Evolutionary conservation across 2,888 invertebrate genomes (phyloP).

Genomic region (Drosophila stalkeri): DNA sequence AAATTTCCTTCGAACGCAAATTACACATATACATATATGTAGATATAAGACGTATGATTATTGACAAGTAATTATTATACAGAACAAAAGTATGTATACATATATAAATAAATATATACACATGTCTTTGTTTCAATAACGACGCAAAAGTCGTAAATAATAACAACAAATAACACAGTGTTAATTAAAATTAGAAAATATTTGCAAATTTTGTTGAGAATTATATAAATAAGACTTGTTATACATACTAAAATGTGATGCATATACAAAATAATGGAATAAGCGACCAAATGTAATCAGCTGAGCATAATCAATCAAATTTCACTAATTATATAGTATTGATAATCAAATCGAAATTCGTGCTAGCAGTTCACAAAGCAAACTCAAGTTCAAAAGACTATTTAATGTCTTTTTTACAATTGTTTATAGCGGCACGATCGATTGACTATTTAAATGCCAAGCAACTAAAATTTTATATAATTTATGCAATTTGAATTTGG

Average conservation of each 20-base stretch:
- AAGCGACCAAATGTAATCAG: constrained; percentile 30
- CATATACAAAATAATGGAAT: not conserved
- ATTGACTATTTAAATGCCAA: not conserved
- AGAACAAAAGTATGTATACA: not conserved
- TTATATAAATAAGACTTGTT: constrained; percentile 18
- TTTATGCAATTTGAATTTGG: not conserved
- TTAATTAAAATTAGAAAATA: constrained; percentile 31
- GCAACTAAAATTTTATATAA: not conserved
- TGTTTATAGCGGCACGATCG: constrained; percentile 4
- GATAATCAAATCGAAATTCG: not conserved
- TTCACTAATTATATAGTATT: not conserved
- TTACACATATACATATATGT: not conserved
- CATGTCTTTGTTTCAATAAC: constrained; percentile 21
- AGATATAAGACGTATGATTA: not conserved
- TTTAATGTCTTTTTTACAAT: not conserved
- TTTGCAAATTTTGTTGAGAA: constrained; percentile 11
- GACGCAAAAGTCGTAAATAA: constrained; percentile 15
- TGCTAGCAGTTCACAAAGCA: not conserved
- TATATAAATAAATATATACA: not conserved
- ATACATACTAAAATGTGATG: not conserved
- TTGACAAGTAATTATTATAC: constrained; percentile 20
- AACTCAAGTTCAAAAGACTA: not conserved
- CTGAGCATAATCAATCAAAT: constrained; percentile 35
- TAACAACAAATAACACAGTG: constrained; percentile 26
- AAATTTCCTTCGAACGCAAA: not conserved